A percentile compares a stretch with the other conserved stretches of the same genome.
Conservation (phyloP, 2,797 vertebrate species). For the Rhinoraja longicauda region DNA sequence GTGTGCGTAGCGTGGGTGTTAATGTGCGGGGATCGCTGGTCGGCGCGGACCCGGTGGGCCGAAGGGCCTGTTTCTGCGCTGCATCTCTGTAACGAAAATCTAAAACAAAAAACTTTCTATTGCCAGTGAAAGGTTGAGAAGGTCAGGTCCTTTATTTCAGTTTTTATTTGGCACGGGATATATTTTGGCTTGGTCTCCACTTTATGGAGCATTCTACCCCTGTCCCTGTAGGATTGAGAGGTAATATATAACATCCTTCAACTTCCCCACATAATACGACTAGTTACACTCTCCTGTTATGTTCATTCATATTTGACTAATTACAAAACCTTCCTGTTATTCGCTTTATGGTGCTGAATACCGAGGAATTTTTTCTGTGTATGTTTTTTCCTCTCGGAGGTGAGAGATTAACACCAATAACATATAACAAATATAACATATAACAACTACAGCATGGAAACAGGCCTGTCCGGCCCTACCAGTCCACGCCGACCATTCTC, state of each 20-base stretch:
- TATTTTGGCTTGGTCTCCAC: not conserved
- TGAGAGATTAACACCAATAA: not conserved
- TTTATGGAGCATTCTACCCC: not conserved
- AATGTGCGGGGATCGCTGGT: too few species aligned
- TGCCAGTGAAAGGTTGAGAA: not conserved
- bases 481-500: too few species aligned
- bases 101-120: not conserved
- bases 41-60: too few species aligned
- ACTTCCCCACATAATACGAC: constrained; percentile 20
- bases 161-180: not conserved
- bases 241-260: constrained; percentile 26
- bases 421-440: too few species aligned
- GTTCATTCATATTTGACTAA: constrained; percentile 30
- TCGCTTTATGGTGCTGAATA: not conserved
- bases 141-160: not conserved
- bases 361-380: not conserved
- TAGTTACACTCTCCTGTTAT: not conserved
- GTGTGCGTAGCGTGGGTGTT: too few species aligned
- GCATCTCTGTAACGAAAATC: too few species aligned
- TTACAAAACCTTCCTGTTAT: constrained; percentile 35
- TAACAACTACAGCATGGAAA: too few species aligned
- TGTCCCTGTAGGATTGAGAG: not conserved
- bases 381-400: not conserved
- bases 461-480: too few species aligned
- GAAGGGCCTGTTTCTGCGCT: too few species aligned